Evolutionary conservation across 2,888 invertebrate genomes (phyloP), one percentile per base, ranked within the genome.

Genomic region (Mimumesa dahlbomi): DNA sequence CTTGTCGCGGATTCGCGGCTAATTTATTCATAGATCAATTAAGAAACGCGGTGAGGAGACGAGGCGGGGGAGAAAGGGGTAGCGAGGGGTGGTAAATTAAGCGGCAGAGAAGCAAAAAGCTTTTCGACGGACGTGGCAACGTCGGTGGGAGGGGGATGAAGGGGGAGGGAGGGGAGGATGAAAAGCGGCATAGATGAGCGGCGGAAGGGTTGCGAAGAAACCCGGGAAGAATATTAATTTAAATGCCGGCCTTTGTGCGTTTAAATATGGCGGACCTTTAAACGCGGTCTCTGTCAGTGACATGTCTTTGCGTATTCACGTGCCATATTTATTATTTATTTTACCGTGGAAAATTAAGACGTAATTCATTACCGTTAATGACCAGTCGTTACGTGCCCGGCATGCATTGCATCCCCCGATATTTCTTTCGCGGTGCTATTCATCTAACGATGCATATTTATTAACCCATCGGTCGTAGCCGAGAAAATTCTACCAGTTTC

Each of bases 11-110:
- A 79, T 73, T 45, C 53, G n/a, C 31, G 58, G 53, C 31, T 81
- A 79, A 82, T 82, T 79, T 81, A 82, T 82, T 82, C 82, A 79
- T 79, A 79, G 79, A 80, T 80, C 82, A 76, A 81, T 82, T 76
- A 79, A 66, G 69, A 59, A 74, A 36, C 50, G 65, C 34, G 50
- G 43, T 53, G 49, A 25, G 34, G 6, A 18, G 48, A 16, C 14
- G 36, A 38, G 22, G 21, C 21, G 34, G 34, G 31, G 16, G 36
- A 46, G 13, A n/a, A n/a, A 25, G 45, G 36, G 14, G 7, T 25
- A 7, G 25, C 25, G 7, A 7, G 25, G 25, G 7, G 25, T 5
- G 34, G 52, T 34, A 53, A 54, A 68, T 61, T 67, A 48, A 61
- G 53, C 45, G 22, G 36, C 13, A 21, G 52, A 18, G 46, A 54